Percentiles rank a stretch among this genome's conserved stretches.
These are phyloP conservation scores for Paramisgurnus dabryanus DNA, from an alignment of 2,113 vertebrate species.

Conservation along the genomic window DNA sequence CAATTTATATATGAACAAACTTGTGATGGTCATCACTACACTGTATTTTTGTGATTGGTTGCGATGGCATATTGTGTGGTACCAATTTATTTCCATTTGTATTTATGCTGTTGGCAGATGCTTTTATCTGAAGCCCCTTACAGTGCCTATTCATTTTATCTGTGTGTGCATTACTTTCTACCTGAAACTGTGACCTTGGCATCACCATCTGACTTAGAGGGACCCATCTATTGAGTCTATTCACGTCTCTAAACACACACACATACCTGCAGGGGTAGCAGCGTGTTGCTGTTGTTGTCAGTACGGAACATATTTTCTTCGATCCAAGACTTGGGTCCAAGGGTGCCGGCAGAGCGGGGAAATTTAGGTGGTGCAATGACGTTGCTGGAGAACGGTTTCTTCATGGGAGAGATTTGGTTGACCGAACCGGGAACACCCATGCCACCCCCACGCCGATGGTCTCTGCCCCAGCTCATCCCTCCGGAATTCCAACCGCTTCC, in stretches of 20 bases:
- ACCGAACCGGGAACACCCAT: constrained; percentile 88
- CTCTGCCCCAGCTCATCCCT: constrained; percentile 93
- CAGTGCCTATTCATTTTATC: no score
- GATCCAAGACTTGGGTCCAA: constrained; percentile 93
- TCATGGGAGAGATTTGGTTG: constrained; percentile 92
- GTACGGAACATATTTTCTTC: constrained; percentile 97
- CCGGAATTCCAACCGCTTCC: constrained; percentile 91
- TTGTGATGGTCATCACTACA: neutral
- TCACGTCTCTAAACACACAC: neutral
- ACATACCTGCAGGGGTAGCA: constrained; percentile 95
- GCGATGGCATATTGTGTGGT: no score
- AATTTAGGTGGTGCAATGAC: constrained; percentile 98
- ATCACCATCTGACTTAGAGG: no score
- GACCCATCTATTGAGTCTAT: no score
- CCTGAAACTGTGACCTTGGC: no score
- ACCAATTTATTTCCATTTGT: no score
- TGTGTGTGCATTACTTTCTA: no score
- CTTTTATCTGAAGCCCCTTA: no score
- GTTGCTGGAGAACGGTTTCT: constrained; percentile 95
- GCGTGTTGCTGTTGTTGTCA: constrained; percentile 96
- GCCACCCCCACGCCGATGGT: constrained; percentile 88
- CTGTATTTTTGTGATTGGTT: no score
- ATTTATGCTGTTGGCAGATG: no score
- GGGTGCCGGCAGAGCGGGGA: constrained; percentile 85
- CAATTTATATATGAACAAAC: neutral